Base-by-base conservation (phyloP, 1,140 invertebrate species). In the Dufourea novaeangliae region DNA sequence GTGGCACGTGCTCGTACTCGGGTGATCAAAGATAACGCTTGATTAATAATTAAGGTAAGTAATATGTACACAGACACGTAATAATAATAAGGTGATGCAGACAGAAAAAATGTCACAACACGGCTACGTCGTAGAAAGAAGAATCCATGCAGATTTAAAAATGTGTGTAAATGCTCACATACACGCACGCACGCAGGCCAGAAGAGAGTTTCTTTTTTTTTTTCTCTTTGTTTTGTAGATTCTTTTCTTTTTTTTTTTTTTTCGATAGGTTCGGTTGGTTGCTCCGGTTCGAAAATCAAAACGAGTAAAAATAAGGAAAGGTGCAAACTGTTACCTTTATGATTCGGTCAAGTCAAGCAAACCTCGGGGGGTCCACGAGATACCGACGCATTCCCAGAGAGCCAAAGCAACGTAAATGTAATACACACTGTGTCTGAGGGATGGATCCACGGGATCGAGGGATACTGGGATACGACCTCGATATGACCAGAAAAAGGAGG, bases 361-460 rank as follows among this genome's bases (percentile, higher is more conserved):
- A 93, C 92, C 93, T 93, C 91, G 85, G 88, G 92, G 91, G 90
- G 88, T 93, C 92, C 91, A 92, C 92, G 91, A 93, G 91, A 93
- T 92, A 93, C 90, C 92, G 93, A 93, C 91, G 92, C 93, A 94
- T 93, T 93, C 93, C 93, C 91, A 93, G 90, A 92, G 93, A 93
- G 93, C 93, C 93, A 93, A 94, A 94, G 93, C 93, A 93, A 93
- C 92, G 92, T 90, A 93, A 93, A 93, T 91, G 89, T 91, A 92
- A 92, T 92, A 93, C 89, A 93, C 92, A 93, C 88, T 92, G 91
- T 92, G 91, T 91, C 74, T 89, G 78, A 85, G 88, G 73, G 32
- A 69, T 27, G 25, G 71, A 54, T 12, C 63, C 34, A 59, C 27
- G 34, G 69, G 44, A 72, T 57, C 25, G 0, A 3, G 34, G 32